Evolutionary conservation across 2,888 invertebrate species (phyloP).

Genomic region (Clunio marinus): DNA sequence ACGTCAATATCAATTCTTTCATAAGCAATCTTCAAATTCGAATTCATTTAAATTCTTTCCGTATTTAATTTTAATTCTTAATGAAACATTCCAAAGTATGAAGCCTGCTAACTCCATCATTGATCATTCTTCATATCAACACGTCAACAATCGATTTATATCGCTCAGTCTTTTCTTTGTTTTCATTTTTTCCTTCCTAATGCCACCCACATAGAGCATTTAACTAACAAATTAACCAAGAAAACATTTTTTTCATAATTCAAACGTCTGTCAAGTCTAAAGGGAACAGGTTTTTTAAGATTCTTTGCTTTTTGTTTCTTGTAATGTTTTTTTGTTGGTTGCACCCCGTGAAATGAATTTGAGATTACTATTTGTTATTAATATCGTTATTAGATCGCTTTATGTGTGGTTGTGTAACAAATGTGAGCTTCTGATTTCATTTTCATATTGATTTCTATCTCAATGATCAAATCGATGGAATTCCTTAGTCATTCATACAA

Average conservation of each 20-base stretch:
- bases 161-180: no score
- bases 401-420: not conserved
- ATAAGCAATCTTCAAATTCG: no score
- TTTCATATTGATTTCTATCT: not conserved
- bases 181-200: not conserved
- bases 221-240: conserved; percentile 13
- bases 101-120: no score
- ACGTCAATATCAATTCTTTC: no score
- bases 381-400: conserved; percentile 14
- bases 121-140: no score
- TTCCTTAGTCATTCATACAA: conserved; percentile 12
- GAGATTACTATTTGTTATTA: conserved; percentile 8
- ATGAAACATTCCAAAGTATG: no score
- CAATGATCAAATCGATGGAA: not conserved
- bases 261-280: not conserved
- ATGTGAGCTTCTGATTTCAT: not conserved
- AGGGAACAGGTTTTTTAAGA: not conserved
- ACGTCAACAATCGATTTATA: no score
- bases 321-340: not conserved
- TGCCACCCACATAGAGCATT: conserved; percentile 19
- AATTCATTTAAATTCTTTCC: no score
- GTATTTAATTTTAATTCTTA: no score
- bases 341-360: conserved; percentile 1
- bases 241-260: not conserved
- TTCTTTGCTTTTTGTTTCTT: conserved; percentile 3